phyloP scores from a whole-genome alignment of 2,113 vertebrate genomes.

The Poicephalus meyeri region DNA sequence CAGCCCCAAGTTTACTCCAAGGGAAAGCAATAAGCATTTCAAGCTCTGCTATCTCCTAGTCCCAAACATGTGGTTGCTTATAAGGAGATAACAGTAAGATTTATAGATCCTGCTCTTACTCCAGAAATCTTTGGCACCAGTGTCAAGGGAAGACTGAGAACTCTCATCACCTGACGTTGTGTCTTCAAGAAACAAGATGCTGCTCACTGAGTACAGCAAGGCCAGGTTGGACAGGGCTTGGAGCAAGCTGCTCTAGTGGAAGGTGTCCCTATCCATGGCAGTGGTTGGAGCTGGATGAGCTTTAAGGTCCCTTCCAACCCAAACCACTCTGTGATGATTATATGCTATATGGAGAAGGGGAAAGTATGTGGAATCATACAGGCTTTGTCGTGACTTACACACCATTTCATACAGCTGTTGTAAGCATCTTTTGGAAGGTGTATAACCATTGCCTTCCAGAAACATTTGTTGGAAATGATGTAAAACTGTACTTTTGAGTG shows the following conservation, averaged over 20 bases:
- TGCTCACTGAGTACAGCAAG: not conserved
- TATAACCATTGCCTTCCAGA: not conserved
- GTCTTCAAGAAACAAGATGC: not conserved
- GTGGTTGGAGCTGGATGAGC: not conserved
- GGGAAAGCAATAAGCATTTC: not conserved
- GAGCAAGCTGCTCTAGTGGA: not conserved
- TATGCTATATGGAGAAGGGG: not conserved
- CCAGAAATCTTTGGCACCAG: slow-evolving; percentile 3
- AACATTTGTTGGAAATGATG: not conserved
- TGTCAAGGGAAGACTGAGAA: not conserved
- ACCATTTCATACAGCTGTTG: not conserved
- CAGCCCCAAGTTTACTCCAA: not conserved
- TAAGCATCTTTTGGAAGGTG: not conserved
- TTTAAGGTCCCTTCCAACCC: not conserved
- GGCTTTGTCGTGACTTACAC: not conserved
- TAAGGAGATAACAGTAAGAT: not conserved
- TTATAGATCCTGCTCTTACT: not conserved
- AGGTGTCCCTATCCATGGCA: not conserved
- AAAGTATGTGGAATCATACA: not conserved
- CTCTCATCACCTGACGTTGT: not conserved
- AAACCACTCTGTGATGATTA: not conserved
- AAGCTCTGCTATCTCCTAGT: not conserved
- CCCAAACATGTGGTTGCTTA: slow-evolving; percentile 39
- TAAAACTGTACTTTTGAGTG: not conserved
- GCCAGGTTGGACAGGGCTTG: not conserved